Conservation (phyloP, 2,113 vertebrate genomes). For the Grammomys surdaster region DNA sequence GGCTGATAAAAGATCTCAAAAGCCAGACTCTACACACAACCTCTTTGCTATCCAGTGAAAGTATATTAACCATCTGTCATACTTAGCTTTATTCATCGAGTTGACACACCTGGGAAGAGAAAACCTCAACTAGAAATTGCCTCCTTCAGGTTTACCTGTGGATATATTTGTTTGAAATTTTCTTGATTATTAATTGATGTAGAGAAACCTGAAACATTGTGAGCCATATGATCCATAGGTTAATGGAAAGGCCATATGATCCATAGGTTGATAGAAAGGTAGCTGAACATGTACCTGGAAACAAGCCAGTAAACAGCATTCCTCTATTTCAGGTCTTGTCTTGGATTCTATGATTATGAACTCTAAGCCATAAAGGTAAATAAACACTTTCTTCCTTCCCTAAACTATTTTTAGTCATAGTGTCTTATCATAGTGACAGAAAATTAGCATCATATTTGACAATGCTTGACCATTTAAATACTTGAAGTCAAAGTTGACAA, state of each 20-base stretch:
- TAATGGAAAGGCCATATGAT: neutral
- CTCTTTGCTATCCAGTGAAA: neutral
- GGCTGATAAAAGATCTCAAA: neutral
- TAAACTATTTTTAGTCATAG: neutral
- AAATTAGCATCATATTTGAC: neutral
- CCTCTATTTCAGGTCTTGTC: neutral
- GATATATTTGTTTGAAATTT: neutral
- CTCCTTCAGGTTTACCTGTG: neutral
- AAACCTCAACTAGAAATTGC: neutral
- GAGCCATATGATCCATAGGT: neutral
- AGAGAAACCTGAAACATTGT: neutral
- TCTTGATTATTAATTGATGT: neutral
- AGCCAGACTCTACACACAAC: neutral
- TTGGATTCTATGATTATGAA: neutral
- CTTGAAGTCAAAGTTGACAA: slow-evolving; percentile 17
- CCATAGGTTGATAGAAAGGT: neutral
- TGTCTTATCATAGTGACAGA: neutral
- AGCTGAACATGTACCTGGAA: neutral
- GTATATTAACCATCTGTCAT: neutral
- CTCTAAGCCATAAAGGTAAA: neutral
- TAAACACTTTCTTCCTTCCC: neutral
- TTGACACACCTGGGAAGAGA: neutral
- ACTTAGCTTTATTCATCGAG: neutral
- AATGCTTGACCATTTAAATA: neutral
- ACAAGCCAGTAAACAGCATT: neutral